phyloP scores from a whole-genome alignment of 2,797 vertebrate genomes.

The Dermochelys coriacea region DNA sequence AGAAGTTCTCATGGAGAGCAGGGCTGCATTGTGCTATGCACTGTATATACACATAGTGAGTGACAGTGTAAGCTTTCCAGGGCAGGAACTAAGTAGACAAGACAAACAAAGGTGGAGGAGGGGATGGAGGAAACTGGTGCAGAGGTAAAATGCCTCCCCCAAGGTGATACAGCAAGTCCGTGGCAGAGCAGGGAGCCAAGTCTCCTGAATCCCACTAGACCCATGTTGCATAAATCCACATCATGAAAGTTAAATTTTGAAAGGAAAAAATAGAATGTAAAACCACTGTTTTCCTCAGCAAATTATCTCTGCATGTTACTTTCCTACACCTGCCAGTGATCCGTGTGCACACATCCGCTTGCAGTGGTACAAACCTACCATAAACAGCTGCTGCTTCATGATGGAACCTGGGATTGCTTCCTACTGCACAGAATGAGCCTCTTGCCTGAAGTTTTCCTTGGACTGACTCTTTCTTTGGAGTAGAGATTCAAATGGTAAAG shows the following conservation, averaged over 20 bases:
- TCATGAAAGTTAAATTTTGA: background rate
- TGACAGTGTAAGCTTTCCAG: no score
- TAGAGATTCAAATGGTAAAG: background rate
- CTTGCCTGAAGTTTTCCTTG: background rate
- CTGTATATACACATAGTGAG: no score
- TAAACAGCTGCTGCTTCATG: background rate
- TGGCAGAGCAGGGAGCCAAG: no score
- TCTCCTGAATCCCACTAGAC: background rate
- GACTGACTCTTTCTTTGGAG: background rate
- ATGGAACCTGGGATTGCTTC: background rate
- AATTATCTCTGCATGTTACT: background rate
- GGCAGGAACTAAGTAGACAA: no score
- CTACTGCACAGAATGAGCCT: background rate
- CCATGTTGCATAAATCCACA: background rate
- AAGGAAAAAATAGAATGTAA: background rate
- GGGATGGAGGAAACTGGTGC: no score
- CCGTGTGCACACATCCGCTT: background rate
- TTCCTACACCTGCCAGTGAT: accelerated
- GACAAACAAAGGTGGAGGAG: no score
- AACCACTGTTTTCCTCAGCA: background rate
- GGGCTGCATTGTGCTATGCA: no score
- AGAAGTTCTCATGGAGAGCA: no score
- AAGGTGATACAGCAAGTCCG: no score
- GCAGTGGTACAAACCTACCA: background rate
- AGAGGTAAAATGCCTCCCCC: no score